These are phyloP conservation scores for Mobula birostris DNA, from an alignment of 2,113 vertebrate genomes.

Conservation along the genomic window DNA sequence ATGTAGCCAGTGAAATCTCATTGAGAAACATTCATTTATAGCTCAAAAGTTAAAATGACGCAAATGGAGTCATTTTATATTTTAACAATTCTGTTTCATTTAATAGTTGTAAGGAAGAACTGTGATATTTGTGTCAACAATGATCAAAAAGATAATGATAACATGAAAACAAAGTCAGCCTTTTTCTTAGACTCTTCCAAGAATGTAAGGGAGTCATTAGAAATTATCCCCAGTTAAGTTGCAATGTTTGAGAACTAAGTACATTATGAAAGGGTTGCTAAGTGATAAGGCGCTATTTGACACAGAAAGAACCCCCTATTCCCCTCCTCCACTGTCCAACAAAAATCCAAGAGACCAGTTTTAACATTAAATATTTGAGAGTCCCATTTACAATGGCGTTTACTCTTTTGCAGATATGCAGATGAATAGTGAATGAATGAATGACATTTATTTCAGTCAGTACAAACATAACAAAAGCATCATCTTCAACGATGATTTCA, in stretches of 20 bases:
- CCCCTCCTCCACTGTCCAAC: not conserved
- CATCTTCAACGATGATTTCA: no score
- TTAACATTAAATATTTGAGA: not conserved
- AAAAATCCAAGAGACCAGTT: not conserved
- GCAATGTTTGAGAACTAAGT: not conserved
- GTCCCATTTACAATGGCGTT: slow-evolving; percentile 26
- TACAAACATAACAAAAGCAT: no score
- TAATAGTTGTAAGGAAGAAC: not conserved
- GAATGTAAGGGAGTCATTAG: not conserved
- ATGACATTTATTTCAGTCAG: no score
- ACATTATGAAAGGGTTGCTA: not conserved
- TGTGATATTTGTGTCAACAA: not conserved
- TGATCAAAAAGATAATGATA: not conserved
- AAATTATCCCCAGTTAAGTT: not conserved
- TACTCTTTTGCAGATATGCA: not conserved
- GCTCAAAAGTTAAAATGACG: not conserved
- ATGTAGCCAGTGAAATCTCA: not conserved
- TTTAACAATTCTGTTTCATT: no score
- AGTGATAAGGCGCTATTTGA: not conserved
- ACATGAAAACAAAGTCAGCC: not conserved
- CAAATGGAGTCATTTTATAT: no score
- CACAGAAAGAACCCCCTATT: not conserved
- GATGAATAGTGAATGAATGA: no score
- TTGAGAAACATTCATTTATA: not conserved
- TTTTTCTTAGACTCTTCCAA: not conserved